Evolutionary conservation across 2,797 vertebrate species (phyloP), one percentile per base, ranked within the genome.

Genomic region (Holocentrus rufus): DNA sequence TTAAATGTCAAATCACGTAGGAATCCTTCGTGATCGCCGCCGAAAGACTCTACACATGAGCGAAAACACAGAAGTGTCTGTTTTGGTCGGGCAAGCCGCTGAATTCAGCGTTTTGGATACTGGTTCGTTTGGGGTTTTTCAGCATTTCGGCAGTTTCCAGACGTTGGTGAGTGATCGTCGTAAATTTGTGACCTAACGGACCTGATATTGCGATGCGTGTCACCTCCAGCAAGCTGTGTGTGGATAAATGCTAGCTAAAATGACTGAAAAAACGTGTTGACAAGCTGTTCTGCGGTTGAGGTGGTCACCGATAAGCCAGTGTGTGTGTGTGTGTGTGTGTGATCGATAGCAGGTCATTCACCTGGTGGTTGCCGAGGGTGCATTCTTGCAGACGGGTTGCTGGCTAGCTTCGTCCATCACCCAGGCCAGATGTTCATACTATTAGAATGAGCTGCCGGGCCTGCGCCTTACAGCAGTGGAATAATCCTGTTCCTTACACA

Each of bases 391-490:
- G 64, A 55, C 42, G 14, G 36, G 49, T 69, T 15, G 59, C 23
- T 44, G 39, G 11, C 39, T 11, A 23, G 13, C 36, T 44, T 44
- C 14, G 58, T 8, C 11, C 27, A 72, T 58, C 55, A 13, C 11
- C 8, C 49, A 50, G 65, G 63, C 86, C 91, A 92, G 91, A 90
- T 90, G 89, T 91, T 82, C 17, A 17, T 23, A 25, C 22, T 27
- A 30, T 62, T 25, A 18, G 17, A 31, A 44, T 4, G 20, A 23
- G 62, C 78, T 71, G 61, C 76, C 53, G 78, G 85, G 85, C 85
- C 80, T 79, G 20, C 10, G 42, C 44, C 62, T 7, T 55, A 57
- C 58, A 61, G 53, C 57, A 39, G 27, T 57, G 31, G 13, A 68
- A 7, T 76, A 82, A 83, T 83, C 71, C 57, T 23, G 8, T 76